phyloP scores from a whole-genome alignment of 1,140 invertebrate genomes.

The Aphis gossypii region DNA sequence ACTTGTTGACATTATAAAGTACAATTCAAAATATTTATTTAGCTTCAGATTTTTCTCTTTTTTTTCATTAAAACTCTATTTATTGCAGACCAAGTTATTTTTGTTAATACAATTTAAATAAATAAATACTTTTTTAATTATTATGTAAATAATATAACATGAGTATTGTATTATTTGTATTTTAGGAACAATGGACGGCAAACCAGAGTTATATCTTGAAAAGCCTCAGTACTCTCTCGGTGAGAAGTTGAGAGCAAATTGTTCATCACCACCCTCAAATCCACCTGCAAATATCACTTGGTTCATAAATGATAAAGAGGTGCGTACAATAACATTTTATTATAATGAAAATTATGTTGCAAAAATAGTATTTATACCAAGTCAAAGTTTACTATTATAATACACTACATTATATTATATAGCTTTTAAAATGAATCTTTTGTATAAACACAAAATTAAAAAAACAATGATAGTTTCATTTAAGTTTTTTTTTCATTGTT shows the following conservation, averaged over 20 bases:
- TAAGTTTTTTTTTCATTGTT: neutral
- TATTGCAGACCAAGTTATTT: neutral
- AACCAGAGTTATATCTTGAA: conserved; percentile 72
- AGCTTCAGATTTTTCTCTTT: no score
- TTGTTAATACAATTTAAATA: no score
- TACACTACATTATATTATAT: neutral
- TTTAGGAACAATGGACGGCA: conserved; percentile 73
- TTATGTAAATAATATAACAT: neutral
- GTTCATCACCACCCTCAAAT: conserved; percentile 75
- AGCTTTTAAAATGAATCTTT: neutral
- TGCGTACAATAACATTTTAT: conserved; percentile 68
- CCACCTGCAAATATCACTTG: conserved; percentile 83
- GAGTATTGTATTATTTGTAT: conserved; percentile 60
- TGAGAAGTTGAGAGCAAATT: conserved; percentile 77
- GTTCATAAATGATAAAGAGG: conserved; percentile 79
- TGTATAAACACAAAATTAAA: neutral
- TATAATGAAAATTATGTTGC: neutral
- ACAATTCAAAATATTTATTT: no score
- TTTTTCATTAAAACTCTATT: no score
- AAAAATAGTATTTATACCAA: neutral
- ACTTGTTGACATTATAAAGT: neutral
- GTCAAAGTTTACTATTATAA: neutral
- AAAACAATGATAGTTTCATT: neutral
- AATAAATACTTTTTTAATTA: neutral
- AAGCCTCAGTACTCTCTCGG: conserved; percentile 76